phyloP scores from a whole-genome alignment of 2,888 invertebrate species.

The Pyralis farinalis region DNA sequence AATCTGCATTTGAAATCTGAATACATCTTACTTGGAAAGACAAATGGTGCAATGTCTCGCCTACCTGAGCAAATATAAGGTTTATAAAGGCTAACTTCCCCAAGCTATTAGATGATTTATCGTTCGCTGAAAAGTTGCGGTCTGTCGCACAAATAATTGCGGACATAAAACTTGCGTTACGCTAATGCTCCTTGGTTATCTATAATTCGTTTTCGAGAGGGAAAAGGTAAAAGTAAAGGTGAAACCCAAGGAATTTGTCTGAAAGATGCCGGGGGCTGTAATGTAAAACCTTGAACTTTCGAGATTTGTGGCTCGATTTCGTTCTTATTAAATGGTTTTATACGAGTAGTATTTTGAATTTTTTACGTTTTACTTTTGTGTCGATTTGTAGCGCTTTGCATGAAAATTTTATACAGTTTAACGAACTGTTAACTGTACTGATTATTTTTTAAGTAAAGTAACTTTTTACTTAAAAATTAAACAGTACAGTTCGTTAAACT shows the following conservation, averaged over 20 bases:
- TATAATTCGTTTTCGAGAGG: neutral
- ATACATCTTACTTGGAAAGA: too few relatives aligned
- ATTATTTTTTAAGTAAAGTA: too few relatives aligned
- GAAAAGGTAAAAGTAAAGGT: neutral
- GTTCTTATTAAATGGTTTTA: neutral
- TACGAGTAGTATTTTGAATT: neutral
- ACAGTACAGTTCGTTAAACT: too few relatives aligned
- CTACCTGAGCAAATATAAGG: neutral
- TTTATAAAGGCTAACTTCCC: neutral
- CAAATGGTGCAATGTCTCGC: too few relatives aligned
- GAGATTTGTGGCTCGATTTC: neutral
- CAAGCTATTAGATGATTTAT: neutral
- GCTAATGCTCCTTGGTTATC: neutral
- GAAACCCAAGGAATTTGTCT: neutral
- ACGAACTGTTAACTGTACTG: too few relatives aligned
- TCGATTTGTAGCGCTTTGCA: too few relatives aligned
- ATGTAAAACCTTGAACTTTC: neutral
- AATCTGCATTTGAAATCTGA: too few relatives aligned
- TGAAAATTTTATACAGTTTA: too few relatives aligned
- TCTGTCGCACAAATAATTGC: conserved; percentile 1
- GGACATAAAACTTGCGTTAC: conserved; percentile 1
- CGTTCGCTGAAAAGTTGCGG: neutral
- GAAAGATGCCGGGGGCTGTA: neutral
- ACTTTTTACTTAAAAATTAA: too few relatives aligned
- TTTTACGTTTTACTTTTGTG: too few relatives aligned